Evolutionary conservation across 2,888 invertebrate genomes (phyloP).

Genomic region (Drosophila tanythrix): DNA sequence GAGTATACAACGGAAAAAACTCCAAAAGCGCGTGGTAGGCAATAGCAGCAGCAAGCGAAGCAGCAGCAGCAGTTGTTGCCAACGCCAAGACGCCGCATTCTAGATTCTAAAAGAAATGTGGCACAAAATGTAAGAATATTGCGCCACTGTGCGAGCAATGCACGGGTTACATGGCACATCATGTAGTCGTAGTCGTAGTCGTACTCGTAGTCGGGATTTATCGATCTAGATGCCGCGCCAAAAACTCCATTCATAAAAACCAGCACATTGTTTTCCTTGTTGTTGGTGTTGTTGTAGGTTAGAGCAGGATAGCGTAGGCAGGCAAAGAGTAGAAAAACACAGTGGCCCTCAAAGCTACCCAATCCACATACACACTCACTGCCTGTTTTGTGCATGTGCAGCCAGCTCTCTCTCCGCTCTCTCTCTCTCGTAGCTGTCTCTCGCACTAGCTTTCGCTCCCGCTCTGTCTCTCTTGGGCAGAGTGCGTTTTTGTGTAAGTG

Average conservation of each 20-base stretch:
- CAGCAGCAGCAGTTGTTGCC: constrained; percentile 8
- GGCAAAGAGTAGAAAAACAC: constrained; percentile 60
- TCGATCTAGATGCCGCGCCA: constrained; percentile 83
- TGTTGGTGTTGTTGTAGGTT: constrained; percentile 25
- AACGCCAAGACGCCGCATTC: constrained; percentile 12
- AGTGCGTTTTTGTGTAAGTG: constrained; percentile 14
- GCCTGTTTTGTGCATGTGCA: constrained; percentile 70
- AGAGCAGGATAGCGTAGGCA: constrained; percentile 60
- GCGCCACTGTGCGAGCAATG: constrained; percentile 58
- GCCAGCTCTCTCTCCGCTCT: constrained; percentile 35
- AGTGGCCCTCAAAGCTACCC: constrained; percentile 47
- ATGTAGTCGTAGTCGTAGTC: constrained; percentile 64
- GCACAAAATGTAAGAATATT: constrained; percentile 1
- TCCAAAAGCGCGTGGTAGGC: neutral
- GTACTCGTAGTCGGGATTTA: constrained; percentile 82
- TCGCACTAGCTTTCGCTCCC: constrained; percentile 8
- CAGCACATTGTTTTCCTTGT: constrained; percentile 77
- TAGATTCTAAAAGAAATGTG: neutral
- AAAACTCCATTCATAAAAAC: constrained; percentile 85
- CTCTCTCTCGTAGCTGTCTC: neutral
- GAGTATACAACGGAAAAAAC: constrained; percentile 2
- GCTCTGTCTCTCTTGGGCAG: constrained; percentile 16
- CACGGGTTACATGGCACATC: constrained; percentile 55
- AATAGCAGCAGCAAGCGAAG: neutral
- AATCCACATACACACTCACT: constrained; percentile 4